Evolutionary conservation across 2,888 invertebrate species (phyloP).

Genomic region (Cataglyphis albicans): DNA sequence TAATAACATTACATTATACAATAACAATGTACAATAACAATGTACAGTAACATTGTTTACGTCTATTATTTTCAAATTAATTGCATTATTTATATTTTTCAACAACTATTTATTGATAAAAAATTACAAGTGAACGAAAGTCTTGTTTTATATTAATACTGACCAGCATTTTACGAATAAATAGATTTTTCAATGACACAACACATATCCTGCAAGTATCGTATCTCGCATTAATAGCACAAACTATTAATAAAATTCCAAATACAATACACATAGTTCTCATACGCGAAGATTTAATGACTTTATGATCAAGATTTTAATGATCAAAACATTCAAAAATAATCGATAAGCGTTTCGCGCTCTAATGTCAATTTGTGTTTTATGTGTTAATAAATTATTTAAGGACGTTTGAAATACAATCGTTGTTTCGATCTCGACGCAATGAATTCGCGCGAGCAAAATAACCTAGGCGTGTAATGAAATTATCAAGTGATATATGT

Average conservation of each 20-base stretch:
- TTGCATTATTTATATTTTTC: conserved; percentile 27
- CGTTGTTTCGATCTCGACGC: conserved; percentile 36
- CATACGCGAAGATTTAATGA: neutral
- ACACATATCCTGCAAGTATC: neutral
- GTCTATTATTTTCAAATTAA: conserved; percentile 28
- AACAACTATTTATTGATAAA: conserved; percentile 21
- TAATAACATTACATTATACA: conserved; percentile 20
- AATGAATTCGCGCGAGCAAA: neutral
- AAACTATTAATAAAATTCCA: conserved; percentile 49
- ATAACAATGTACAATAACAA: neutral
- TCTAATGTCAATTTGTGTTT: conserved; percentile 47
- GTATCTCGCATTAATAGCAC: conserved; percentile 39
- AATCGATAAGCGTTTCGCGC: neutral
- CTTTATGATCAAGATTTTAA: conserved; percentile 10
- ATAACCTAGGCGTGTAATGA: conserved; percentile 18
- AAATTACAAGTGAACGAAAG: neutral
- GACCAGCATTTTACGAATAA: conserved; percentile 30
- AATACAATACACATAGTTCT: conserved; percentile 34
- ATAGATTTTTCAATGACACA: conserved; percentile 48
- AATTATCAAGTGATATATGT: conserved; percentile 45
- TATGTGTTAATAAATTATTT: conserved; percentile 57
- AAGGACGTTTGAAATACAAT: neutral
- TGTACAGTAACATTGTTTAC: conserved; percentile 17
- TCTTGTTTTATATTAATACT: neutral
- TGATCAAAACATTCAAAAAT: conserved; percentile 16